Evolutionary conservation across 2,888 invertebrate species (phyloP), one percentile per base, ranked within the genome.

Genomic region (Chaetogeoica ovagalla): DNA sequence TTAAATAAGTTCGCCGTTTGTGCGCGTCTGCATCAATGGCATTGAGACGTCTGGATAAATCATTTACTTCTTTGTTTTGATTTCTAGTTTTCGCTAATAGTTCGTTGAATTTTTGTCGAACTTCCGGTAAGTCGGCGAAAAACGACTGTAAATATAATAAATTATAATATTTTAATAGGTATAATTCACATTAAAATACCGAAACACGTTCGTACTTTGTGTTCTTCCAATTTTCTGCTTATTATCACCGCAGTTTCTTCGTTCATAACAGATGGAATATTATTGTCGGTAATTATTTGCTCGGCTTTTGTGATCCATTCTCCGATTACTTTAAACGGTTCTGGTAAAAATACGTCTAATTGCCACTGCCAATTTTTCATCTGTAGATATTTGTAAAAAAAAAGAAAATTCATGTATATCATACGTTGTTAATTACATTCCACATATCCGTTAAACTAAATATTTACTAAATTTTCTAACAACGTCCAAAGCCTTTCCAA

Each of bases 271-370:
- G 90, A 90, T 9, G 95, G 94, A 85, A 95, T 92, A 86, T 95
- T 93, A 85, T 95, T 94, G 83, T 92, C 92, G 83, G 91, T 90
- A 73, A 96, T 87, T 73, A 94, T 87, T 85, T 91, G 91, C 86
- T 96, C 96, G 23, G 96, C 97, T 84, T 91, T 91, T 82, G 94
- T 93, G 74, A 98, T 87, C 96, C 97, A 97, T 86, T 94, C 93
- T 74, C 95, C 97, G 21, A 96, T 90, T 83, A 91, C 89, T 82
- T 93, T 93, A 84, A 97, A 91, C 84, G 94, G 94, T 62, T 94
- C 95, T 13, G 96, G 95, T 75, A 97, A 88, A 83, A 90, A 90
- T 0, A 93, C 91, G 86, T 98, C 97, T 83, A 97, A 87, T 73
- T 94, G 88, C 94, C 95, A 94, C 84, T 95, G 90, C 97, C 97